Evolutionary conservation across 2,113 vertebrate species (phyloP), one percentile per base, ranked within the genome.

Genomic region (Chunga burmeisteri): DNA sequence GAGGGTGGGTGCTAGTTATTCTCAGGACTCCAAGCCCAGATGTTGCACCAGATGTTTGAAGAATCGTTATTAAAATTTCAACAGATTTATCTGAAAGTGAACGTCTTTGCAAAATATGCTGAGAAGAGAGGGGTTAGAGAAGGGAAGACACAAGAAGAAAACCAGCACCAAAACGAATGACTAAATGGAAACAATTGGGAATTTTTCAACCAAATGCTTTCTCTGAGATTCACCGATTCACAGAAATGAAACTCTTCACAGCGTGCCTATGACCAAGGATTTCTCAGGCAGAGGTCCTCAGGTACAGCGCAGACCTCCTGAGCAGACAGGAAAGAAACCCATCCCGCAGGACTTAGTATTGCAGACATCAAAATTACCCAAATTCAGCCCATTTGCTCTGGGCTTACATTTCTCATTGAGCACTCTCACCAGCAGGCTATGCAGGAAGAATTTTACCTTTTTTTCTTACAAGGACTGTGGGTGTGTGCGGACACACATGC

Each of bases 21-120:
- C 84, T 93, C 81, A 72, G 36, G 52, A 82, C 38, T 91, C 58
- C n/a, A 52, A 71, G 68, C 18, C 84, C 91, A 94, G 93, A 93
- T 87, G 84, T 84, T 81, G 46, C 65, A 21, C 72, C 83, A 93
- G 83, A 85, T 90, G 84, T 52, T 20, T 47, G 36, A 87, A 95
- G 47, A 95, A 84, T 29, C 13, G 19, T n/a, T 61, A 23, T 91
- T 91, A 89, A 71, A 71, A 81, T 87, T 61, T 32, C 56, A 90
- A 44, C 65, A 68, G 58, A 71, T 88, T 87, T 85, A 87, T 73
- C 63, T 30, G 86, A 91, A 83, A 91, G 18, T 4, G 14, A 38
- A 27, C 6, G 2, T 72, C 59, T 83, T 59, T 13, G 26, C 52
- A 78, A 81, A 90, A 78, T n/a, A 32, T 7, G 27, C 34, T 77